Percentiles rank a stretch among this genome's conserved stretches.
These are phyloP conservation scores for Psettodes erumei DNA, from an alignment of 2,113 vertebrate genomes.

Conservation along the genomic window DNA sequence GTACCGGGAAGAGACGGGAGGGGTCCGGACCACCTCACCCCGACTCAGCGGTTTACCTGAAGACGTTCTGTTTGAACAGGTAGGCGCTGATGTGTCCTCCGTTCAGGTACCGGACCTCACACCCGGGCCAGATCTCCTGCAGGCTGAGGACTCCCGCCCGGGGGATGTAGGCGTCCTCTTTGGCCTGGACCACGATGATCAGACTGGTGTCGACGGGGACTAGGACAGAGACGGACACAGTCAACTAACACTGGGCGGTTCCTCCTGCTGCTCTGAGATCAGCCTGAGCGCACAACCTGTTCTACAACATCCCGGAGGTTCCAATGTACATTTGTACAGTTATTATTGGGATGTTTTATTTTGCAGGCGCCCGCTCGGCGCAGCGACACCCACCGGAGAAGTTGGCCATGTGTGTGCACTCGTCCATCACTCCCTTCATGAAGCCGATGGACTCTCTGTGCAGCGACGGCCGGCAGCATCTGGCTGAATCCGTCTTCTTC, in stretches of 20 bases:
- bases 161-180: constrained; percentile 96
- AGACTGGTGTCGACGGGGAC: constrained; percentile 96
- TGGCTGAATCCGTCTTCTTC: constrained; percentile 15
- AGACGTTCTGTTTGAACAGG: constrained; percentile 96
- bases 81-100: constrained; percentile 97
- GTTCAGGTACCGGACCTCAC: constrained; percentile 94
- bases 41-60: constrained; percentile 84
- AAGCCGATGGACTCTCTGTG: constrained; percentile 92
- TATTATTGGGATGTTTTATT: no score
- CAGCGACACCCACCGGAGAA: constrained; percentile 88
- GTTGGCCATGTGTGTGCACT: constrained; percentile 98
- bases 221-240: constrained; percentile 72
- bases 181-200: constrained; percentile 95
- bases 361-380: no score
- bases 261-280: no score
- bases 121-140: constrained; percentile 97
- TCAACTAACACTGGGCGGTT: no score
- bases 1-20: no score
- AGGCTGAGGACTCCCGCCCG: constrained; percentile 95
- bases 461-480: constrained; percentile 76
- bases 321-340: no score
- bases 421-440: constrained; percentile 99
- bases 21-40: no score
- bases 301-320: no score
- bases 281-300: no score